A percentile compares a stretch with the other conserved stretches of the same genome.
Evolutionary conservation across 2,113 vertebrate species (phyloP).

Genomic region (Hemibagrus wyckioides): DNA sequence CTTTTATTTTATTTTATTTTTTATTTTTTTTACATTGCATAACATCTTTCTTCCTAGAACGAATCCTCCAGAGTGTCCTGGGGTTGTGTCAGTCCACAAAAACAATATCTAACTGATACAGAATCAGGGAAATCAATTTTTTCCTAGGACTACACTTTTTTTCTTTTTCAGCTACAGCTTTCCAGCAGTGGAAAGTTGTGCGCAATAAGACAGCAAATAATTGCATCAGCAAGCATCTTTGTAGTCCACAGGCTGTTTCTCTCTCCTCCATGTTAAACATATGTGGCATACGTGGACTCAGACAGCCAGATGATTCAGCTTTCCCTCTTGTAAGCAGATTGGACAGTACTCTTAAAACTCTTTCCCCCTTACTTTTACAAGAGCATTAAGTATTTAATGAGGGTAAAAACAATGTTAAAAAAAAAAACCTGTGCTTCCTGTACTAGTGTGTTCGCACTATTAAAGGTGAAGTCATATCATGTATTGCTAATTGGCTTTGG

Average conservation of each 20-base stretch:
- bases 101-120: slow-evolving; percentile 9
- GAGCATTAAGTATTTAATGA: slow-evolving; percentile 73
- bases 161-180: not conserved
- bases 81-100: slow-evolving; percentile 9
- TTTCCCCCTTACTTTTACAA: slow-evolving; percentile 72
- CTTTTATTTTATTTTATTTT: no score
- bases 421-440: slow-evolving; percentile 67
- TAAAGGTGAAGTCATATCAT: slow-evolving; percentile 61
- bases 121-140: not conserved
- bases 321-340: slow-evolving; percentile 69
- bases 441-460: slow-evolving; percentile 68
- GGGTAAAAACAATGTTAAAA: slow-evolving; percentile 74
- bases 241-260: slow-evolving; percentile 36
- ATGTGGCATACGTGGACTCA: slow-evolving; percentile 61
- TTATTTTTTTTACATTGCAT: slow-evolving; percentile 42
- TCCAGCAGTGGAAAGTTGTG: slow-evolving; percentile 12
- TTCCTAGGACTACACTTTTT: not conserved
- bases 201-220: slow-evolving; percentile 17
- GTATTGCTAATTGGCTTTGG: slow-evolving; percentile 39
- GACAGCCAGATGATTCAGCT: slow-evolving; percentile 73
- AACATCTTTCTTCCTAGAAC: slow-evolving; percentile 65
- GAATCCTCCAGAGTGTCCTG: slow-evolving; percentile 59
- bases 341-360: slow-evolving; percentile 64
- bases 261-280: slow-evolving; percentile 35
- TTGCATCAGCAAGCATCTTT: slow-evolving; percentile 20